Base-by-base conservation (phyloP, 2,113 vertebrate species). In the Polypterus senegalus region DNA sequence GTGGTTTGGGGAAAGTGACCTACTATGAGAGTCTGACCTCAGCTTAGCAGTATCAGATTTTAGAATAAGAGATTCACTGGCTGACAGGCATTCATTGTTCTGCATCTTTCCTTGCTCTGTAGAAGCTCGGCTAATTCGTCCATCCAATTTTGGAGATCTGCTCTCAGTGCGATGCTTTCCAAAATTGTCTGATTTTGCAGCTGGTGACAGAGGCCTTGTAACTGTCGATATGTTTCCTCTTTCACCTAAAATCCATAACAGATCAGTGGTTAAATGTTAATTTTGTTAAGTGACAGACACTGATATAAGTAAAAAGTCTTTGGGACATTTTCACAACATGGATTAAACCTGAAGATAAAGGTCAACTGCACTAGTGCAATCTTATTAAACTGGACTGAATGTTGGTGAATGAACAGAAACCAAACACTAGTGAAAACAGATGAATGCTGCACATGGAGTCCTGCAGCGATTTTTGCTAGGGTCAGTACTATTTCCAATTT, bases 1-100 rank as follows among this genome's bases (percentile, higher is more conserved):
- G 74, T 99, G 96, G 74, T 99, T 99, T 54, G 96, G 96, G 0
- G 96, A 98, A 73, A 97, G 77, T 4, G 96, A 99, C 66, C 96
- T 89, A 68, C 94, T 94, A 60, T 99, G 96, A 3, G 93, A 97
- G 79, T 99, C 96, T 6, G 94, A 95, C 54, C 93, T 82, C 76
- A 99, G 60, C 72, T 99, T 99, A 59, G 88, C 96, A 0, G 94
- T 82, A 46, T 99, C 96, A 0, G 95, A 98, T 70, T 92, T 91
- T 66, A 99, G 79, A 68, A 94, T 80, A 44, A 98, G 91, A 46
- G 93, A 91, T 66, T 99, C 95, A 4, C 91, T 92, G 61, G 93
- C 94, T 6, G 94, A 92, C 10, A 93, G 70, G 45, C 79, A 77
- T 2, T 97, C 93, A 0, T 81, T 82, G 1, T 79, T 86, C 76